Evolutionary conservation across 2,113 vertebrate species (phyloP).

Genomic region (Scalopus aquaticus): DNA sequence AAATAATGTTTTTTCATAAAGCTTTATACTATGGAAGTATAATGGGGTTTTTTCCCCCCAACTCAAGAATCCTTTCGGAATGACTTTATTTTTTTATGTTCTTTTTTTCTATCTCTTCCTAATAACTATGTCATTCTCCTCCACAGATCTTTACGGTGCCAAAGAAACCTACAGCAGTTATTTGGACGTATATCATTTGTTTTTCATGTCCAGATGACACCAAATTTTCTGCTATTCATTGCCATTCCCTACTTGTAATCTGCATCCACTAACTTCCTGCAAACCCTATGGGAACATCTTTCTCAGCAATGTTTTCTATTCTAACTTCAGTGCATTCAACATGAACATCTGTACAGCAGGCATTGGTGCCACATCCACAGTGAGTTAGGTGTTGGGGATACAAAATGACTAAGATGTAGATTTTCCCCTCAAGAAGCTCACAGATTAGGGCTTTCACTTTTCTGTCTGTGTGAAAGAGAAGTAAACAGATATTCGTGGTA

Average conservation of each 20-base stretch:
- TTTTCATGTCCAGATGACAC: not conserved
- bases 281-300: not conserved
- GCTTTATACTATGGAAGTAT: not conserved
- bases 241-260: not conserved
- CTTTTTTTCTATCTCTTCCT: not conserved
- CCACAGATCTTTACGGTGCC: not conserved
- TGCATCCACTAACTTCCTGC: not conserved
- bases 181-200: not conserved
- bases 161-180: not conserved
- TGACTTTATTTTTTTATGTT: slow-evolving; percentile 14
- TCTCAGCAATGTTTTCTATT: not conserved
- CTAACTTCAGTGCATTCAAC: not conserved
- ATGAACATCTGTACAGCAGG: not conserved
- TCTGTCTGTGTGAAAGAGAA: not conserved
- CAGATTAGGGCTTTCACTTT: not conserved
- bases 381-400: not conserved
- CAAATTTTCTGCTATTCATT: slow-evolving; percentile 7
- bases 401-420: not conserved
- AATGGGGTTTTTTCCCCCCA: too few relatives aligned
- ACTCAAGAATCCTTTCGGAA: too few relatives aligned
- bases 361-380: not conserved
- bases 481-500: not conserved
- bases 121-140: slow-evolving; percentile 29
- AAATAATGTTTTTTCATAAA: not conserved
- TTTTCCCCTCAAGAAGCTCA: not conserved